Base-by-base conservation (phyloP, 2,113 vertebrate genomes). In the Limanda limanda region DNA sequence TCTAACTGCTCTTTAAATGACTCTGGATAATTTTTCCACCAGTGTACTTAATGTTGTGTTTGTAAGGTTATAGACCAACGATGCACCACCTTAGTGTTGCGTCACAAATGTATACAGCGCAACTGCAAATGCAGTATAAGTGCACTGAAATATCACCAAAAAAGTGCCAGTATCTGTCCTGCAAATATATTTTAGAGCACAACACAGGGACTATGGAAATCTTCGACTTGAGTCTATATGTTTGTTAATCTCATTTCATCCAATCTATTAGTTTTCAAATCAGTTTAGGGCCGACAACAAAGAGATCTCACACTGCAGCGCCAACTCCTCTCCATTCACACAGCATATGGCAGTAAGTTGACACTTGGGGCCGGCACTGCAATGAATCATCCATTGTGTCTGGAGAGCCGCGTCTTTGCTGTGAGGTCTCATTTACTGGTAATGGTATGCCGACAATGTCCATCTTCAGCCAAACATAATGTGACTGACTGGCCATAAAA, bases 341-440 rank as follows among this genome's bases (percentile, higher is more conserved):
- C 67, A 68, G 72, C 77, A 68, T 74, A 74, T 73, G 68, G 55
- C 54, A 45, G 64, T 14, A 17, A 78, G 76, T 57, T 74, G 71
- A 84, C 78, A 59, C 57, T 52, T 58, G 25, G 37, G 45, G n/a
- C 58, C 59, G 45, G 35, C 52, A 78, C 47, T 56, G 67, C 55
- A 61, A 82, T 86, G 68, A 81, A 86, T 82, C 61, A 35, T 59
- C 78, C 79, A 83, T 90, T 91, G 78, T 86, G 65, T 88, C 65
- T 86, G 76, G 55, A 83, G 60, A 76, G 35, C 56, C 56, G 51
- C 23, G 69, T 61, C n/a, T 72, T 70, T 52, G 52, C 74, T 80
- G 52, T 52, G 68, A 79, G 80, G 71, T 88, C 52, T 83, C 62
- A 71, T 83, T 90, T 79, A 81, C 68, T 79, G 80, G 55, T 80